Evolutionary conservation across 2,888 invertebrate genomes (phyloP).

Genomic region (Acholoe squamosa): DNA sequence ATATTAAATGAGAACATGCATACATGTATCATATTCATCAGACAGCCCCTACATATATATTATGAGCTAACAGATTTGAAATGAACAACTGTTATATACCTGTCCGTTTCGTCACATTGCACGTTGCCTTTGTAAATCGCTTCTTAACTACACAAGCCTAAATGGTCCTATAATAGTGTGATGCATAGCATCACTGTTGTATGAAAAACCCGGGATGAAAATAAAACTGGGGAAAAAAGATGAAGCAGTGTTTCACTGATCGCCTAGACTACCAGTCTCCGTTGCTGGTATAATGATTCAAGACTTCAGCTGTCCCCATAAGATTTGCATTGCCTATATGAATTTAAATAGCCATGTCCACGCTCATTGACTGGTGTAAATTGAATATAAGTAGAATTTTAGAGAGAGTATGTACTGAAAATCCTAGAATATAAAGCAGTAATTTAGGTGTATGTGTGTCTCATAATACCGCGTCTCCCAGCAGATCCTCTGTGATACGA

Average conservation of each 20-base stretch:
- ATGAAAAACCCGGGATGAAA: not conserved
- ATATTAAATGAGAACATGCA: not conserved
- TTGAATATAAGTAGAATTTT: not conserved
- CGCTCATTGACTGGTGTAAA: not conserved
- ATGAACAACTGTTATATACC: not conserved
- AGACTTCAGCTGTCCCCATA: not conserved
- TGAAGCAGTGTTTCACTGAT: not conserved
- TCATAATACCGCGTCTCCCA: constrained; percentile 54
- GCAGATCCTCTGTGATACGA: constrained; percentile 34
- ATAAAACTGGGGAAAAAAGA: not conserved
- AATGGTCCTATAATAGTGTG: not conserved
- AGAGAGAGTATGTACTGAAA: not conserved
- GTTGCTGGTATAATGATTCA: not conserved
- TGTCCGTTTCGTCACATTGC: not conserved
- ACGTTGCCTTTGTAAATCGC: not conserved
- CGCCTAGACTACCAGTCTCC: not conserved
- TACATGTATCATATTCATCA: not conserved
- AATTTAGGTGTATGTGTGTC: not conserved
- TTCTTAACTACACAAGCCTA: not conserved
- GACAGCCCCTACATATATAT: not conserved
- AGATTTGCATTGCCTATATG: not conserved
- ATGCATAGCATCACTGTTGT: not conserved
- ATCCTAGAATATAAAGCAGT: not conserved
- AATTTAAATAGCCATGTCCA: not conserved
- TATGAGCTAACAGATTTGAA: not conserved